Evolutionary conservation across 2,888 invertebrate genomes (phyloP), one percentile per base, ranked within the genome.

Genomic region (Anthophora plumipes): DNA sequence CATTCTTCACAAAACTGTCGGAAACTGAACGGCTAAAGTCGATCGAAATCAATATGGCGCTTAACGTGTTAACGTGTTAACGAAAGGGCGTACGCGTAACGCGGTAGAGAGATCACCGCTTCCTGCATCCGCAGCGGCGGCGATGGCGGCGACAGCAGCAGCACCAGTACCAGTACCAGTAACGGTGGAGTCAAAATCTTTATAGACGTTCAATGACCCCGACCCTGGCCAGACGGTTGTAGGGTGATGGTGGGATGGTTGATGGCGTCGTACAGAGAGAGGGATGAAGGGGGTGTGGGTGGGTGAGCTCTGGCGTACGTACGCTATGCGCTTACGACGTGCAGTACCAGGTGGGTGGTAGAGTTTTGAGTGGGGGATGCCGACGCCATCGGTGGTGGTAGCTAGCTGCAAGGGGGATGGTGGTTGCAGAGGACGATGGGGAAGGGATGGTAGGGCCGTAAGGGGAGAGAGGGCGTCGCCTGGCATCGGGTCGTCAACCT

Each of bases 151-250:
- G 46, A 25, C 22, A 31, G 17, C 55, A 22, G 68, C 20, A 37
- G 31, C 60, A 57, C 20, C 73, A 59, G 60, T 77, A 68, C 57
- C 74, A 55, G 73, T 77, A 66, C 66, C 85, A 75, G 80, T 57
- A 83, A 76, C 85, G 86, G n/a, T 57, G 66, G 83, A 92, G 92
- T 92, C 91, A 90, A 93, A 93, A 93, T 93, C 93, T 93, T 93
- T 92, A 93, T 92, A 93, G 92, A 93, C 93, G 93, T 93, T 93
- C 93, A 93, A 93, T 91, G 93, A 93, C 93, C 93, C 93, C 93
- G 92, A 92, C 92, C 92, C 92, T 92, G 93, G 93, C 92, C 91
- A 93, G 93, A 93, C 92, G 90, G 88, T 89, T 85, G 89, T 83
- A 85, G 90, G 86, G 81, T 83, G 70, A 66, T 60, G 77, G 54